phyloP scores from a whole-genome alignment of 92 coral and sea anemone genomes.

The Isaurus tuberculatus region DNA sequence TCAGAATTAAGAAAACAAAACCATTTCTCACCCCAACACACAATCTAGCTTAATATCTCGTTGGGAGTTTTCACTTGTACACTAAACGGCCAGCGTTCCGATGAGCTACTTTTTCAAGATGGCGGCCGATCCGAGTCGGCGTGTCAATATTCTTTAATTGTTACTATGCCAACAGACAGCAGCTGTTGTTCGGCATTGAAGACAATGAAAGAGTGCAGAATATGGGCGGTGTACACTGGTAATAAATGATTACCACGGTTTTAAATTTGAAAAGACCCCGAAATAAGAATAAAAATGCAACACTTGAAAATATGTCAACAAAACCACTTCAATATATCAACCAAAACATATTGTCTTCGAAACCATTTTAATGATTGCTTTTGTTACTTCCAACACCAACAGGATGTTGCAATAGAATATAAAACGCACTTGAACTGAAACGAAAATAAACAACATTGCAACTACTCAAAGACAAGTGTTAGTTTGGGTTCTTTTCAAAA shows the following conservation, averaged over 20 bases:
- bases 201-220: slow-evolving; percentile 8
- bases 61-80: background rate
- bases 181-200: slow-evolving; percentile 66
- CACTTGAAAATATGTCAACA: background rate
- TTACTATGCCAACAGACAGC: slow-evolving; percentile 87
- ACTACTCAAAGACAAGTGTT: no score
- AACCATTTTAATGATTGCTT: background rate
- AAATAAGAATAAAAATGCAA: background rate
- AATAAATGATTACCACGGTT: slow-evolving; percentile 17
- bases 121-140: slow-evolving; percentile 84
- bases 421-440: no score
- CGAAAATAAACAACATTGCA: no score
- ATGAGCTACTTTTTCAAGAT: slow-evolving; percentile 68
- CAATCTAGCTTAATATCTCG: slow-evolving; percentile 9
- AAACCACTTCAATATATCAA: background rate
- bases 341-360: background rate
- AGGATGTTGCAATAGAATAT: no score
- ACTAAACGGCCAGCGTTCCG: slow-evolving; percentile 24
- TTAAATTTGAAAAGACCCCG: background rate
- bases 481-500: no score
- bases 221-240: slow-evolving; percentile 28
- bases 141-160: slow-evolving; percentile 89
- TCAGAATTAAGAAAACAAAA: background rate
- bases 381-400: background rate
- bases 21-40: slow-evolving; percentile 35